These are phyloP conservation scores for Battus philenor DNA, from an alignment of 1,140 invertebrate species.

Conservation along the genomic window DNA sequence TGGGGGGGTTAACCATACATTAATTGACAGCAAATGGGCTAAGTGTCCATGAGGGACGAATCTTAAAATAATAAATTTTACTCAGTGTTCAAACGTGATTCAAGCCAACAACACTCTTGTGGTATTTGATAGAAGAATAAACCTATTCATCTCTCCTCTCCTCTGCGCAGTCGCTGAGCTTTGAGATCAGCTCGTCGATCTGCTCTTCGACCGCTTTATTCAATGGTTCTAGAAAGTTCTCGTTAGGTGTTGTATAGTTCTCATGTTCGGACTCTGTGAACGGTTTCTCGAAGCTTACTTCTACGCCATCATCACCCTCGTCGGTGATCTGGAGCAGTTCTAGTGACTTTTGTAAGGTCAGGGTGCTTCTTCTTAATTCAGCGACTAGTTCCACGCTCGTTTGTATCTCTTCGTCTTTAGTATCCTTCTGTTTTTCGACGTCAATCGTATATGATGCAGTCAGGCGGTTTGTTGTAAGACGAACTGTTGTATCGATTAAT, in stretches of 20 bases:
- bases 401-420: conserved; percentile 39
- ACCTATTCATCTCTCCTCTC: conserved; percentile 26
- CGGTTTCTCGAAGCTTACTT: conserved; percentile 54
- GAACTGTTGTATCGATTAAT: conserved; percentile 27
- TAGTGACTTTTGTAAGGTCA: conserved; percentile 43
- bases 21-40: too few species aligned
- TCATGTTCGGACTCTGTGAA: conserved; percentile 45
- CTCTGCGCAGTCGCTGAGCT: conserved; percentile 44
- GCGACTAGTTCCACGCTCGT: conserved; percentile 26
- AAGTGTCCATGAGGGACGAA: too few species aligned
- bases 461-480: conserved; percentile 28
- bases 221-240: conserved; percentile 53
- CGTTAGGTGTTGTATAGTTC: conserved; percentile 49
- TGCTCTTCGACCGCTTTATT: conserved; percentile 61
- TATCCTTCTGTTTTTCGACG: conserved; percentile 32
- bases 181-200: conserved; percentile 61
- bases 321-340: conserved; percentile 50
- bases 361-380: conserved; percentile 28
- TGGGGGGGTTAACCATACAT: too few species aligned
- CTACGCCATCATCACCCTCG: conserved; percentile 26
- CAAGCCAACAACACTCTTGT: too few species aligned
- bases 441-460: conserved; percentile 32
- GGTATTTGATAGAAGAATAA: too few species aligned
- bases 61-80: too few species aligned
- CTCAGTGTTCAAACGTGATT: too few species aligned